Conservation (phyloP, 2,113 vertebrate genomes). For the Chrysochloris asiatica region DNA sequence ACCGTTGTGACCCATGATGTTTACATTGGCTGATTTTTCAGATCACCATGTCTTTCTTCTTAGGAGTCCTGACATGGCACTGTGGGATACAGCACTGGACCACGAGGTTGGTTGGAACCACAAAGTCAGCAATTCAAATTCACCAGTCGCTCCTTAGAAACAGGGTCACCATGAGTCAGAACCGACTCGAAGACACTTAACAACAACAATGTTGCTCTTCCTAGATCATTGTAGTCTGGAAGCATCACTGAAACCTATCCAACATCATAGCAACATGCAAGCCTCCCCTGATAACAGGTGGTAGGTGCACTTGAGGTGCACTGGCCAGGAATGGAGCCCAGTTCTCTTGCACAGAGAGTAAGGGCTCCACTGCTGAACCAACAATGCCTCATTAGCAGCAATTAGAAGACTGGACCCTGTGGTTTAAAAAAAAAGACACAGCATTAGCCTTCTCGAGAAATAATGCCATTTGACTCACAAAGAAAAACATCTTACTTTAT, state of each 20-base stretch:
- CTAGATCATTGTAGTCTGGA: too few relatives aligned
- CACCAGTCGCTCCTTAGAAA: too few relatives aligned
- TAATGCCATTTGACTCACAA: conserved; percentile 17
- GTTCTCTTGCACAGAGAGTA: not conserved
- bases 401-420: not conserved
- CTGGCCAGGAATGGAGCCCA: not conserved
- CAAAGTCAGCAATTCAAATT: too few relatives aligned
- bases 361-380: not conserved
- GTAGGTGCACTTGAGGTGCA: not conserved
- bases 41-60: not conserved
- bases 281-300: not conserved
- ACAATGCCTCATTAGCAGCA: not conserved
- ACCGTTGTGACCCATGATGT: not conserved
- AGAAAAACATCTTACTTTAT: conserved; percentile 43
- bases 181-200: too few relatives aligned
- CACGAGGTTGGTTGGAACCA: too few relatives aligned
- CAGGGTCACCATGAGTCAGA: too few relatives aligned
- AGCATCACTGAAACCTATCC: not conserved
- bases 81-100: too few relatives aligned
- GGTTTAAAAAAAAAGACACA: fast-evolving
- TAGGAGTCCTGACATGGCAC: too few relatives aligned
- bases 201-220: too few relatives aligned
- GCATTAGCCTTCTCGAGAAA: not conserved
- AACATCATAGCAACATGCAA: not conserved
- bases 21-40: not conserved